Base-by-base conservation (phyloP, 1,140 invertebrate species). In the Ostrea denselamellosa region DNA sequence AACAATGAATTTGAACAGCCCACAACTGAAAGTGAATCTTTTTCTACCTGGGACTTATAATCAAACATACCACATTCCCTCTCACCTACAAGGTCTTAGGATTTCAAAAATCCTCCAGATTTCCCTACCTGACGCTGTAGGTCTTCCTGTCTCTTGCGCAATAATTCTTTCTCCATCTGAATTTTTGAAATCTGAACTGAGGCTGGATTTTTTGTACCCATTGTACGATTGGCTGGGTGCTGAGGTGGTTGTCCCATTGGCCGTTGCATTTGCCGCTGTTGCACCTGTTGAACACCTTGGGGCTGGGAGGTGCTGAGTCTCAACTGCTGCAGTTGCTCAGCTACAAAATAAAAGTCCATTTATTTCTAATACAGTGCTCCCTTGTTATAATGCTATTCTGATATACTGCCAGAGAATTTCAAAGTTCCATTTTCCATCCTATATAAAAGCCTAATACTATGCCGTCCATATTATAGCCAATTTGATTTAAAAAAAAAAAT, bases 111-210 rank as follows among this genome's bases (percentile, higher is more conserved):
- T 58, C 14, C 9, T 54, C 22, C 22, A 51, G 53, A 54, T 65
- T 28, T 58, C 17, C 17, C 53, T 95, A 97, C 97, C 96, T 97
- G 97, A 93, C 97, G 96, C 93, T 97, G 96, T 91, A 98, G 98
- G 95, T 98, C 98, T 94, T 97, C 97, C 94, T 98, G 97, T 88
- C 98, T 96, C 92, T 97, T 96, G 94, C 97, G 97, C 85, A 98
- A 95, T 89, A 96, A 96, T 94, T 98, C 98, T 87, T 91, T 96
- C 95, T 98, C 98, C 93, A 98, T 96, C 93, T 98, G 97, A 85
- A 98, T 94, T 86, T 97, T 97, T 87, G 90, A 53, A 86, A 85
- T 85, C 84, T 88, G 87, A 87, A 65, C 44, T 53, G 54, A 82
- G 86, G 54, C 58, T 71, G 85, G 54, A 54, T 58, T 82, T 77